These are phyloP conservation scores for Rhorus exstirpatorius DNA, from an alignment of 2,888 invertebrate species.

Conservation along the genomic window DNA sequence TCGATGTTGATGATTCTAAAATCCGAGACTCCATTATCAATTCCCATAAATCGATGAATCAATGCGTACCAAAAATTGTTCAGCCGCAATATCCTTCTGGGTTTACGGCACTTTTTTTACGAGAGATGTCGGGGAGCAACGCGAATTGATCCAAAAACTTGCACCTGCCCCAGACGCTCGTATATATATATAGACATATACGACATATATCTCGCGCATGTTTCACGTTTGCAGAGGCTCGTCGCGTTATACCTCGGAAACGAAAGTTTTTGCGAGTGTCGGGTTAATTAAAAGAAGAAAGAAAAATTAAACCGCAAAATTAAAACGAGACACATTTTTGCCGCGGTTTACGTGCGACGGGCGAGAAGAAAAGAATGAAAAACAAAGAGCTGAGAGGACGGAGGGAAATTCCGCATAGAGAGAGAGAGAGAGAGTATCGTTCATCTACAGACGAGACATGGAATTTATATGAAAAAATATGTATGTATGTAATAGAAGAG, in stretches of 20 bases:
- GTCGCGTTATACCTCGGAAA: neutral
- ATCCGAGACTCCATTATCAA: neutral
- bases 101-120: neutral
- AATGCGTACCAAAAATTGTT: neutral
- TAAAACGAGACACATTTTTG: slow-evolving; percentile 76
- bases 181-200: too few relatives aligned
- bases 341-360: slow-evolving; percentile 42
- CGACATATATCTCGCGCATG: neutral
- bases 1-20: too few relatives aligned
- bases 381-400: slow-evolving; percentile 7
- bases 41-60: neutral
- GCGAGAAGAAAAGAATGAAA: slow-evolving; percentile 3
- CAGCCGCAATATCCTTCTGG: neutral
- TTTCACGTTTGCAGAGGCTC: neutral
- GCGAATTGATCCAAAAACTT: slow-evolving; percentile 23
- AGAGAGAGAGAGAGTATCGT: slow-evolving; percentile 31
- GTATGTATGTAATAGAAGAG: slow-evolving; percentile 20
- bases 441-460: slow-evolving; percentile 45
- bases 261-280: slow-evolving; percentile 48
- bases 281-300: slow-evolving; percentile 84
- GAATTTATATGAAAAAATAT: slow-evolving; percentile 45
- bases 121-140: neutral
- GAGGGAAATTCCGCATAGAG: slow-evolving; percentile 28
- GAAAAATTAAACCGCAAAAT: slow-evolving; percentile 85
- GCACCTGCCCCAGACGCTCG: slow-evolving; percentile 32